Percentiles rank a stretch among this genome's conserved stretches.
Conservation (phyloP, 2,113 vertebrate species). For the Tamias sibiricus region DNA sequence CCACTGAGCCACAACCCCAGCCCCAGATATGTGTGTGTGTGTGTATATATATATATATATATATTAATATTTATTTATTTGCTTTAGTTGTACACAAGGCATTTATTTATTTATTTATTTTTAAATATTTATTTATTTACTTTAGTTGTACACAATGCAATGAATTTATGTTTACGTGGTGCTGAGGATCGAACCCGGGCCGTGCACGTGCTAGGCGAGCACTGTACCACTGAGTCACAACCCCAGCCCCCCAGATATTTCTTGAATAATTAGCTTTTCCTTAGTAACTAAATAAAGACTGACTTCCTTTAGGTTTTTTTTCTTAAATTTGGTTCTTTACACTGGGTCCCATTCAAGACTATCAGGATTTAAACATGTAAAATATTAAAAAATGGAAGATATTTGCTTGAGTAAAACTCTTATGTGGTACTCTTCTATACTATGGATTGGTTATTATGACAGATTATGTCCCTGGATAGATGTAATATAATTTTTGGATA, state of each 20-base stretch:
- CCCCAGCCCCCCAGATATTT: not conserved
- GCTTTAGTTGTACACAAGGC: too few relatives aligned
- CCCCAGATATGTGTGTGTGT: too few relatives aligned
- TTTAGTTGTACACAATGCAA: too few relatives aligned
- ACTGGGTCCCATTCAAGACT: not conserved
- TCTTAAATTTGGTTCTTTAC: not conserved
- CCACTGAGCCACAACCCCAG: too few relatives aligned
- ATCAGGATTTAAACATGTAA: slow-evolving; percentile 33
- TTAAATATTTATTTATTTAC: too few relatives aligned
- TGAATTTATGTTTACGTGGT: too few relatives aligned
- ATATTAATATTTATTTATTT: too few relatives aligned
- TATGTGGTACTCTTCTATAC: not conserved
- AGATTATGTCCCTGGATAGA: not conserved
- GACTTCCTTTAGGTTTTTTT: slow-evolving; percentile 33
- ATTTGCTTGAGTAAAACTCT: not conserved
- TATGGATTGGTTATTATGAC: not conserved
- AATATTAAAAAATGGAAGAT: slow-evolving; percentile 11
- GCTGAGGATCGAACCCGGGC: too few relatives aligned
- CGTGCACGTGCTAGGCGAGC: too few relatives aligned
- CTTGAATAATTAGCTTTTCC: slow-evolving; percentile 2
- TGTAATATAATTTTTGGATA: not conserved
- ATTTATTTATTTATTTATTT: too few relatives aligned
- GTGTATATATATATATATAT: too few relatives aligned
- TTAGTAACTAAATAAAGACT: not conserved
- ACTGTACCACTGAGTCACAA: too few relatives aligned